These are phyloP conservation scores for Drosophila grimshawi DNA, from an alignment of 1,140 invertebrate genomes.

Conservation along the genomic window DNA sequence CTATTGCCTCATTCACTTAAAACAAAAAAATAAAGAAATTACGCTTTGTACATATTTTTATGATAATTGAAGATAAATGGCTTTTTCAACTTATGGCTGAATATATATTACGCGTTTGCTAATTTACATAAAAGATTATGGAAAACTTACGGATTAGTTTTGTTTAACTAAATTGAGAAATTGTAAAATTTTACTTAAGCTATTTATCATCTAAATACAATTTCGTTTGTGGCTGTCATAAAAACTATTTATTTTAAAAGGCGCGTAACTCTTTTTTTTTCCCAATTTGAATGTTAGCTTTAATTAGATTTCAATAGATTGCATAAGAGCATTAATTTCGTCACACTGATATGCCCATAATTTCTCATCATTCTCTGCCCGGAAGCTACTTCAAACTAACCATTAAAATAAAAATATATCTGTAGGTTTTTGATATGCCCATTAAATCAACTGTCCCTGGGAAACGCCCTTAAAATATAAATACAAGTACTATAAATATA, in stretches of 20 bases:
- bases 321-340: conserved; percentile 44
- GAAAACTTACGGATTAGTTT: conserved; percentile 9
- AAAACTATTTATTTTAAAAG: conserved; percentile 31
- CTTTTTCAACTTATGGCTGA: not conserved
- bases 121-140: not conserved
- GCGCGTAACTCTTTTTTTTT: conserved; percentile 14
- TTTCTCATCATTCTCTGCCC: conserved; percentile 44
- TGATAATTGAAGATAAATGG: not conserved
- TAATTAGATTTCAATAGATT: conserved; percentile 50
- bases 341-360: conserved; percentile 41
- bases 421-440: conserved; percentile 33
- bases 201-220: conserved; percentile 26
- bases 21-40: conserved; percentile 6
- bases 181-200: not conserved
- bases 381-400: conserved; percentile 25
- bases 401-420: conserved; percentile 26
- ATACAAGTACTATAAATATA: not conserved
- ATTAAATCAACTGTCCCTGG: conserved; percentile 41
- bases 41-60: not conserved
- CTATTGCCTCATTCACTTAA: not conserved
- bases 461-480: conserved; percentile 33
- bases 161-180: not conserved
- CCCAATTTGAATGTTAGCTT: conserved; percentile 2
- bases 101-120: not conserved
- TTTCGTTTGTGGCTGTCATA: conserved; percentile 23